Percentiles rank a stretch among this genome's conserved stretches.
These are phyloP conservation scores for Rhynchotus rufescens DNA, from an alignment of 2,797 vertebrate genomes.

Conservation along the genomic window DNA sequence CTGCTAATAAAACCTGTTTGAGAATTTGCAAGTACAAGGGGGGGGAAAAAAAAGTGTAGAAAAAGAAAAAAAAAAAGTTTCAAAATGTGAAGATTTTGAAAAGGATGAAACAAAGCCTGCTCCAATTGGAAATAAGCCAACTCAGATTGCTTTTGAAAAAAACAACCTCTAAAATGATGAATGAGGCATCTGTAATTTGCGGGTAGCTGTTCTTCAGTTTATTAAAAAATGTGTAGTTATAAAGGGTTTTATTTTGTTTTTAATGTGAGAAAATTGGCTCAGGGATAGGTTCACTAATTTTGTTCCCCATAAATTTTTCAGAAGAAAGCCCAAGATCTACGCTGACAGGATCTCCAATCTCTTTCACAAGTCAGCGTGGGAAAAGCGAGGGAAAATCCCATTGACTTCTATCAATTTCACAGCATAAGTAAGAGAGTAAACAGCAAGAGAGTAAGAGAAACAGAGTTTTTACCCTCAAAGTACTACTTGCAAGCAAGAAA, in stretches of 20 bases:
- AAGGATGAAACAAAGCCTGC: not conserved
- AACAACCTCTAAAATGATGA: not conserved
- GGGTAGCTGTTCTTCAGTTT: not conserved
- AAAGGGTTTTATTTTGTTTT: not conserved
- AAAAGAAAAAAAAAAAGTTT: not conserved
- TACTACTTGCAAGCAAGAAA: not conserved
- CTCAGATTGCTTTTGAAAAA: not conserved
- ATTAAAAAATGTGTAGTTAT: not conserved
- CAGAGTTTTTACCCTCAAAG: not conserved
- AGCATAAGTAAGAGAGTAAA: not conserved
- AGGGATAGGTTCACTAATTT: not conserved
- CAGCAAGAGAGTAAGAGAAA: not conserved
- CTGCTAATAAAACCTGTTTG: slow-evolving; percentile 3
- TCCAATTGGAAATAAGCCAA: not conserved
- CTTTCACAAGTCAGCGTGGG: not conserved
- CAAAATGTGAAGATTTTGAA: not conserved
- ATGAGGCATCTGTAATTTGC: not conserved
- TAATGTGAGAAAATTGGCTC: accelerated
- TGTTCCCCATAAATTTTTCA: not conserved
- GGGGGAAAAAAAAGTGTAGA: not conserved
- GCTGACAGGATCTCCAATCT: not conserved
- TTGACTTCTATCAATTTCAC: not conserved
- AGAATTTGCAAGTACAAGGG: not conserved
- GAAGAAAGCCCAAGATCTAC: not conserved
- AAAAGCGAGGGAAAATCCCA: not conserved